Base-by-base conservation (phyloP, 2,797 vertebrate species). In the Sarcoramphus papa region DNA sequence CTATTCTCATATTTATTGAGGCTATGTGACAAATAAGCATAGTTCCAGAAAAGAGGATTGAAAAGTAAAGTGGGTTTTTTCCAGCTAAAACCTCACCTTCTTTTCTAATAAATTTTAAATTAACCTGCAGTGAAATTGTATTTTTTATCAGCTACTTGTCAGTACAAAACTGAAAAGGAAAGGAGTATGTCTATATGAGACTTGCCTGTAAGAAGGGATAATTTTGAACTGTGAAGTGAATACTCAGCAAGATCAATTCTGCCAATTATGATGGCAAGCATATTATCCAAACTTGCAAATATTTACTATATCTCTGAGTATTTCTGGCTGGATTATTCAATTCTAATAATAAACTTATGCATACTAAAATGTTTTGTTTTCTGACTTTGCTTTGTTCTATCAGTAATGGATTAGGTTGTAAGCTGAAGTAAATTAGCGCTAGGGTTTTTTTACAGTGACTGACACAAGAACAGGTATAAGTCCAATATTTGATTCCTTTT, bases 71-170 rank as follows among this genome's bases (percentile, higher is more conserved):
- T 22, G 18, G 1, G 0, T 0, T 47, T 78, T 93, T 93, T 89
- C 35, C 63, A 86, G 35, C 45, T 91, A 81, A 93, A 93, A 75
- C 20, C 47, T 93, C 4, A 2, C 28, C 24, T 93, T 86, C 43
- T 88, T 81, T 94, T 81, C 43, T 85, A 93, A 87, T 73, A 72
- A 69, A 91, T 92, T 91, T 88, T 87, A 94, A 94, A 95, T 91
- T 93, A 95, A 74, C 75, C 31, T 59, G 31, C 41, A 59, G 51
- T 43, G 62, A 94, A 76, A 89, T 64, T 63, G 28, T 93, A 28
- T 70, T 82, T 92, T 74, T 6, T 84, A 78, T 62, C 69, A 90
- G 48, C 24, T 91, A 40, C 30, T 82, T 0, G 0, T 37, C 27
- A 67, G 54, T 48, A 45, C 30, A 92, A 87, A 83, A 90, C 57